Conservation (phyloP, 2,888 invertebrate species). For the Cerceris rybyensis region DNA sequence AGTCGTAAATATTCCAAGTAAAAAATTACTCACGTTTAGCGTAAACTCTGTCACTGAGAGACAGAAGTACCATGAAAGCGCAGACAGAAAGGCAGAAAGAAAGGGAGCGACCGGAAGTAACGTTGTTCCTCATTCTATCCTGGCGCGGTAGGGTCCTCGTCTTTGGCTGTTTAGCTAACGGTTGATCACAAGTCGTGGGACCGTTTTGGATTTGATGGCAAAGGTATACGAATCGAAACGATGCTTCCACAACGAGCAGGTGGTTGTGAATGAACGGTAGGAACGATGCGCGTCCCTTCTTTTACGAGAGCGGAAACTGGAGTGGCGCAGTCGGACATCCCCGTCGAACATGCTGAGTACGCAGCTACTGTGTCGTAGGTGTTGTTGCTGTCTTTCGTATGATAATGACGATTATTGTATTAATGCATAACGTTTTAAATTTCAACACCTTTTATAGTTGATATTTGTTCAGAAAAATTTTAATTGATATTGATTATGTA, state of each 20-base stretch:
- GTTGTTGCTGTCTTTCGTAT: constrained; percentile 7
- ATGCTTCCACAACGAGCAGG: constrained; percentile 75
- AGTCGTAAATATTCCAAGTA: background rate
- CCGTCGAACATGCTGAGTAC: constrained; percentile 46
- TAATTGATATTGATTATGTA: too few relatives aligned
- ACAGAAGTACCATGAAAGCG: constrained; percentile 60
- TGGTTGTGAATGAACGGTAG: constrained; percentile 75
- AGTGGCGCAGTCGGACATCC: constrained; percentile 67
- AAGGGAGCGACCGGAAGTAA: constrained; percentile 52
- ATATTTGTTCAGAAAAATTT: background rate
- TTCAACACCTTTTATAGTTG: background rate
- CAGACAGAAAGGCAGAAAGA: constrained; percentile 32
- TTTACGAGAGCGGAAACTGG: constrained; percentile 64
- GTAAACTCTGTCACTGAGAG: constrained; percentile 58
- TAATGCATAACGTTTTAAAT: background rate
- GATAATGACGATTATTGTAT: background rate
- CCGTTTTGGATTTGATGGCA: background rate
- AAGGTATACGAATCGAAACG: constrained; percentile 36
- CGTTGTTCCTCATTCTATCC: constrained; percentile 37
- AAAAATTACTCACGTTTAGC: constrained; percentile 72
- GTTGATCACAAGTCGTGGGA: background rate
- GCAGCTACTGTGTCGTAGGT: constrained; percentile 32
- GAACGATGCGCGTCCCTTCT: constrained; percentile 62
- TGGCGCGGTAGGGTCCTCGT: background rate
- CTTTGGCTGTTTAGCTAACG: background rate